Conservation (phyloP, 2,113 vertebrate species). For the Oriolus oriolus region DNA sequence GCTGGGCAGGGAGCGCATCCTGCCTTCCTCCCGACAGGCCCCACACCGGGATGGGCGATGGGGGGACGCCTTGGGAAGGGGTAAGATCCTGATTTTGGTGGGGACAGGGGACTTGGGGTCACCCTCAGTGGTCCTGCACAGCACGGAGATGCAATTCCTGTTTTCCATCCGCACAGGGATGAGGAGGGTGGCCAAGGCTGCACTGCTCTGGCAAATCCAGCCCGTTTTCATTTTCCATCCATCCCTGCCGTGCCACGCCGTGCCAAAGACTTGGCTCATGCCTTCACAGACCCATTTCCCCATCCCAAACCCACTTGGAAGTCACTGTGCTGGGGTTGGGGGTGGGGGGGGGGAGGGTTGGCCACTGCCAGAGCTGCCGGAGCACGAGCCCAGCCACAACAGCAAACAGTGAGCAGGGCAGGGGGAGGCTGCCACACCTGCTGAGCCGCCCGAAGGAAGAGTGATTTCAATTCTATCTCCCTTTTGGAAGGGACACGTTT, state of each 20-base stretch:
- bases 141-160: accelerated
- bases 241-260: neutral
- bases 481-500: neutral
- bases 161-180: accelerated
- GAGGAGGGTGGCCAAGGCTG: neutral
- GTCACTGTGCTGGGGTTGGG: neutral
- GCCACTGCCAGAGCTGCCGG: neutral
- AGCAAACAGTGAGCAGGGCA: neutral
- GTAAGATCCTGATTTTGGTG: neutral
- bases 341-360: no score
- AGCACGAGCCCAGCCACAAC: neutral
- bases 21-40: neutral
- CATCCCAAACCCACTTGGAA: neutral
- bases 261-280: neutral
- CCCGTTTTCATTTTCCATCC: neutral
- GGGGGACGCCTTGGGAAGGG: no score
- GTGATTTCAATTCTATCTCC: neutral
- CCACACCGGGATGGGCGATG: accelerated
- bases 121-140: neutral
- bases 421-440: neutral
- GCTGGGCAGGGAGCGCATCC: neutral
- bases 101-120: neutral
- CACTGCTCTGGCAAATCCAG: neutral
- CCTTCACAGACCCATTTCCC: neutral
- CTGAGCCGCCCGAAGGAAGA: neutral